Percentiles rank a stretch among this genome's conserved stretches.
Evolutionary conservation across 2,888 invertebrate genomes (phyloP).

Genomic region (Catocala fraxini): DNA sequence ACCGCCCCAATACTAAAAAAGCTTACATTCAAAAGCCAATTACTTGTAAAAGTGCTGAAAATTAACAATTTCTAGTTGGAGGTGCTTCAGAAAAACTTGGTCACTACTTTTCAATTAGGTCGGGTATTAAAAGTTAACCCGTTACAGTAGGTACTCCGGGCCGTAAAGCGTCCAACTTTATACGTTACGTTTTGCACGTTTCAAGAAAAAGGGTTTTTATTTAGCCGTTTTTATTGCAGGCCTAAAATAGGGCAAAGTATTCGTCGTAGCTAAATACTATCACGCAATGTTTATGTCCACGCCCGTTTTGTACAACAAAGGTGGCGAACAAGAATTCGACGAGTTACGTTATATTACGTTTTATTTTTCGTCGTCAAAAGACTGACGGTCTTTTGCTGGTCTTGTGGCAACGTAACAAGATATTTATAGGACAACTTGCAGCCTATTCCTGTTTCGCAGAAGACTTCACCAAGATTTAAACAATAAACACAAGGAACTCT

Average conservation of each 20-base stretch:
- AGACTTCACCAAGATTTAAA: no score
- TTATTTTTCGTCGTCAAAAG: no score
- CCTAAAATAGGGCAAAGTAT: constrained; percentile 5
- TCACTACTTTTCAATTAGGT: constrained; percentile 61
- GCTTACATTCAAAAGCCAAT: constrained; percentile 8
- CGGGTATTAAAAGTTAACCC: constrained; percentile 55
- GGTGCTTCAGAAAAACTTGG: constrained; percentile 38
- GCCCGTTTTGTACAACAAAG: no score
- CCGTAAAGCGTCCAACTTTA: constrained; percentile 53
- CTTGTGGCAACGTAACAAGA: no score
- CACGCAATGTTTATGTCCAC: no score
- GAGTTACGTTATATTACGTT: no score
- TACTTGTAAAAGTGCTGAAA: constrained; percentile 37
- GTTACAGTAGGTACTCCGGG: constrained; percentile 43
- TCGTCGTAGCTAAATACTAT: no score
- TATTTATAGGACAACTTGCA: no score
- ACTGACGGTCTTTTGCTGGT: no score
- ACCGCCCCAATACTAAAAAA: constrained; percentile 1
- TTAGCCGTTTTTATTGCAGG: constrained; percentile 31
- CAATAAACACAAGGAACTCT: no score
- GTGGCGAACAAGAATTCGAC: no score
- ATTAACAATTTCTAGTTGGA: constrained; percentile 41
- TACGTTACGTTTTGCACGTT: constrained; percentile 42
- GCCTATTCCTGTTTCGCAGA: no score
- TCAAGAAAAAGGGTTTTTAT: constrained; percentile 36